phyloP scores from a whole-genome alignment of 1,140 invertebrate species.

The Dinothrombium tinctorium region DNA sequence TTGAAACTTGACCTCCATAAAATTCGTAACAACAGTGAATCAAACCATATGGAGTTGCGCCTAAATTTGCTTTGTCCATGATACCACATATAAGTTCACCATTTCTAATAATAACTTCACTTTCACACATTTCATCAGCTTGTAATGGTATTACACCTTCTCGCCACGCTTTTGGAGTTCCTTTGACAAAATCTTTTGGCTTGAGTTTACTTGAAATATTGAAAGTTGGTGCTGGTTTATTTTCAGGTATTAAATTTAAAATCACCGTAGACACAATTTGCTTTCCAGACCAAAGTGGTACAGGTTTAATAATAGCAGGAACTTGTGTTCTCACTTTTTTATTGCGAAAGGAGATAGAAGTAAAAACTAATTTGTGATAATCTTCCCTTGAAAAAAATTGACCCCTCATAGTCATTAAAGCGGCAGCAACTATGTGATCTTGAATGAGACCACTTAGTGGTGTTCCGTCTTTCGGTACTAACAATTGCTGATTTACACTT shows the following conservation, averaged over 20 bases:
- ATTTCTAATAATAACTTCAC: constrained; percentile 62
- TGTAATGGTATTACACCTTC: constrained; percentile 22
- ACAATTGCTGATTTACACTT: constrained; percentile 56
- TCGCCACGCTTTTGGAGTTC: constrained; percentile 29
- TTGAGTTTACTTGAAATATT: constrained; percentile 58
- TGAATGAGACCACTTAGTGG: constrained; percentile 93
- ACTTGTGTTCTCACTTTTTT: constrained; percentile 42
- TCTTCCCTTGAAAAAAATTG: constrained; percentile 59
- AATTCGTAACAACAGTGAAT: constrained; percentile 81
- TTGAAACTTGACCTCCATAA: constrained; percentile 66
- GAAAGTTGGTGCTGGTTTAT: constrained; percentile 45
- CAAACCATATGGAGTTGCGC: constrained; percentile 74
- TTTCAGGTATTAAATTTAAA: constrained; percentile 21
- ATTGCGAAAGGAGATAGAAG: constrained; percentile 42
- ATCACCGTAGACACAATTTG: constrained; percentile 34
- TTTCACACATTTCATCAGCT: constrained; percentile 47
- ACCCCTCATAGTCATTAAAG: constrained; percentile 61
- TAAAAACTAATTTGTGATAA: constrained; percentile 74
- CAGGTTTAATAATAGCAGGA: constrained; percentile 71
- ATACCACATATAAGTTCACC: constrained; percentile 77
- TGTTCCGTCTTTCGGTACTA: constrained; percentile 94
- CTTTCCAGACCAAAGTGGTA: constrained; percentile 83
- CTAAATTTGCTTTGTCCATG: constrained; percentile 92
- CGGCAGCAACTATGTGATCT: constrained; percentile 89
- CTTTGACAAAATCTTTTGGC: constrained; percentile 24